Evolutionary conservation across 1,140 invertebrate species (phyloP), one percentile per base, ranked within the genome.

Genomic region (Lordiphosa stackelbergi): DNA sequence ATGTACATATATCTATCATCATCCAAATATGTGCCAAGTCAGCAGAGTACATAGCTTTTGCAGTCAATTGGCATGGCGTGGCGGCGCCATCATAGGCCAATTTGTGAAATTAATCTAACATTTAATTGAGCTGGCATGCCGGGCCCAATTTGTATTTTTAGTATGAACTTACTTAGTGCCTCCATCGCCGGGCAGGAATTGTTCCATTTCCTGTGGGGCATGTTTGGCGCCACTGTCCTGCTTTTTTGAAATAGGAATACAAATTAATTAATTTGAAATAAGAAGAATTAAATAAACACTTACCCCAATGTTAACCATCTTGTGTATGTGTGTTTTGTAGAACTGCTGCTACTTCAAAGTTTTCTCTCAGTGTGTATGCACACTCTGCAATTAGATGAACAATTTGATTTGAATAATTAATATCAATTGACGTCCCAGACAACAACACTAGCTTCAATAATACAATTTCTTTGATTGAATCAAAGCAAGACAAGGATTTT

Each of bases 141-240:
- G 28, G n/a, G 38, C 64, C 58, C 52, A 66, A 57, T 53, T 53
- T 47, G 66, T 47, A 47, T 22, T 46, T 36, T 46, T 12, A 16
- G 28, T 22, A 22, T 5, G 24, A 42, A 87, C 85, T 85, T 42
- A 87, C 85, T 74, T 87, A 24, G 59, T 71, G 48, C 69, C 45
- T 46, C 69, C 66, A 24, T 66, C 91, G 68, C 89, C 88, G 13
- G 92, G 91, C 24, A 93, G 79, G 65, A 93, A 93, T 49, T 91
- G 91, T 62, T 93, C 91, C 87, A 92, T 87, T 85, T 93, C 92
- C 70, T 88, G 88, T 42, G 86, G 69, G 37, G 75, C 78, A 81
- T 68, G 66, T 52, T 85, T 85, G 43, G 65, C 60, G 52, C 74
- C 72, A 58, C 74, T 69, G 40, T 87, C 85, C 74, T 86, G 54